Base-by-base conservation (phyloP, 2,797 vertebrate species). In the Muscicapa comitata region DNA sequence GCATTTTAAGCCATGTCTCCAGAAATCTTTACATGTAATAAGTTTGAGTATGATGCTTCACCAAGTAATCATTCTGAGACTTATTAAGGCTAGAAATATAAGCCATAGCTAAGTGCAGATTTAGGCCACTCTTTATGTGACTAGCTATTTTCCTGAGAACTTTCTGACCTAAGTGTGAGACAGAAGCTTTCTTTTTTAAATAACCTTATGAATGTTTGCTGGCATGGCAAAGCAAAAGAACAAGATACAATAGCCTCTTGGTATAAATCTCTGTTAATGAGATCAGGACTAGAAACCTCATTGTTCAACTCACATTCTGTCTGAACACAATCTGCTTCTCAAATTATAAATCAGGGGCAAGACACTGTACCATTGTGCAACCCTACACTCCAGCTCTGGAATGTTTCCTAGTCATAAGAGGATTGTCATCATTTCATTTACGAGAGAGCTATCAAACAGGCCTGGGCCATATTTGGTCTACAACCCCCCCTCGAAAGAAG, bases 241-340 rank as follows among this genome's bases (percentile, higher is more conserved):
- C 90, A 59, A 92, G 94, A 96, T 92, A 96, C 93, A 97, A 96
- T 96, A 96, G 92, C 68, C 91, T 92, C 87, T 95, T 96, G 89
- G 94, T 96, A 94, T 96, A 96, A 96, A 97, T 95, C 96, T 96
- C 96, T 85, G 81, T 95, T 97, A 96, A 95, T 96, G 95, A 96
- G 95, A 93, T 86, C 95, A 90, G 94, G 91, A 93, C 95, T 91
- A 96, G 96, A 93, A 96, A 94, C 84, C 65, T 95, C 94, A 96
- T 95, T 96, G 95, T 96, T 97, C 94, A 54, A 29, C 91, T 95
- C 81, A 76, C 92, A 93, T 97, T 95, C 92, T 96, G 94, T 74
- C 94, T 93, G 96, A 96, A 96, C 13, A 29, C 92, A 96, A 96
- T 97, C 92, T 95, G 93, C 91, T 96, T 93, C 93, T 95, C 94